phyloP scores from a whole-genome alignment of 2,797 vertebrate species.

The Uromys caudimaculatus region DNA sequence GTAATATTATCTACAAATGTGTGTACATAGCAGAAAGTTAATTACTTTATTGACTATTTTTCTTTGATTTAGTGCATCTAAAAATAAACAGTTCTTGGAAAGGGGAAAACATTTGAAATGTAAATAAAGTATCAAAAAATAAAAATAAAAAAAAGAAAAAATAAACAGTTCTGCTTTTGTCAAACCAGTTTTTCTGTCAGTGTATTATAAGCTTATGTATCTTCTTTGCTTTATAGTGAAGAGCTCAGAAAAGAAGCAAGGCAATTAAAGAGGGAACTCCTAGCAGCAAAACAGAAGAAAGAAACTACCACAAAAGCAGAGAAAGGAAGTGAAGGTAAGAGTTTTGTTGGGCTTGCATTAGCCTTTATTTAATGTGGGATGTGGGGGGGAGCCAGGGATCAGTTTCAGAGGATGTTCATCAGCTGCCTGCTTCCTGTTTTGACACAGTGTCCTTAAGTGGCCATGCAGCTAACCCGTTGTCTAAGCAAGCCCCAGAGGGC shows the following conservation, averaged over 20 bases:
- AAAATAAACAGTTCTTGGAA: constrained; percentile 71
- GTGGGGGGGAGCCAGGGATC: too few relatives aligned
- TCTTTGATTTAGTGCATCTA: constrained; percentile 68
- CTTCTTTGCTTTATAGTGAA: constrained; percentile 89
- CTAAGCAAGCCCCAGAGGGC: background rate
- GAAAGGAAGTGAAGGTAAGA: constrained; percentile 90
- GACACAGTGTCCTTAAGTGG: background rate
- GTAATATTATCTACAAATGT: background rate
- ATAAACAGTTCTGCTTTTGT: constrained; percentile 71
- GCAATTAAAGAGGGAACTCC: constrained; percentile 95
- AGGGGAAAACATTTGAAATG: too few relatives aligned
- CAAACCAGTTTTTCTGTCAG: constrained; percentile 67
- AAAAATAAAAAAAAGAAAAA: too few relatives aligned
- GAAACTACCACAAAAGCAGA: constrained; percentile 88
- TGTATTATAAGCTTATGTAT: constrained; percentile 71
- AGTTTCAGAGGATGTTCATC: background rate
- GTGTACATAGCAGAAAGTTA: constrained; percentile 43
- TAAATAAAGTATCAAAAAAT: too few relatives aligned
- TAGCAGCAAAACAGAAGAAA: constrained; percentile 95
- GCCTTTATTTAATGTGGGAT: background rate
- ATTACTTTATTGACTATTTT: constrained; percentile 65
- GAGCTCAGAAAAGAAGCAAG: constrained; percentile 95
- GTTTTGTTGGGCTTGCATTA: background rate
- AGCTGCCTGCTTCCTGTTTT: background rate
- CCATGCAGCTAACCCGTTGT: background rate